Percentiles rank a stretch among this genome's conserved stretches.
Conservation (phyloP, 2,113 vertebrate species). For the Sinosuthora webbiana region DNA sequence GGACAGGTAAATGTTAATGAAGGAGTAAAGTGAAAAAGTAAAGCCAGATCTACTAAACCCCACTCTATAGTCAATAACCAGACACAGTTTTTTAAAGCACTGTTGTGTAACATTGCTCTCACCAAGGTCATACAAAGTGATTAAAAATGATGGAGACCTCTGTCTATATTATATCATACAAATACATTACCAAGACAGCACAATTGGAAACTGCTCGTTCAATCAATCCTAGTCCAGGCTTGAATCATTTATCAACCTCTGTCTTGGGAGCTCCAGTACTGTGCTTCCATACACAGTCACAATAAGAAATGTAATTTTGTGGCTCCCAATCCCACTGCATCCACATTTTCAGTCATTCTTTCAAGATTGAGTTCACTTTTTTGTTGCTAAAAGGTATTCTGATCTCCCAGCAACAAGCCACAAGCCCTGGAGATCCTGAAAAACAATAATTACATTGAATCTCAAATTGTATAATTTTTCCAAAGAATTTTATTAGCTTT, state of each 20-base stretch:
- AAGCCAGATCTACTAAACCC: not conserved
- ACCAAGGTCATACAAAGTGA: not conserved
- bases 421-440: not conserved
- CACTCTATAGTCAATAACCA: not conserved
- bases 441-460: not conserved
- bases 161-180: not conserved
- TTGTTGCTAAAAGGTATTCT: not conserved
- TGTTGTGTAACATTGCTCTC: not conserved
- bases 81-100: not conserved
- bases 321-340: not conserved
- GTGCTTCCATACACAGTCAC: not conserved
- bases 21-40: not conserved
- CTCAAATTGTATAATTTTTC: not conserved
- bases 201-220: not conserved
- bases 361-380: not conserved
- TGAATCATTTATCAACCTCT: not conserved
- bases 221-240: not conserved
- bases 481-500: not conserved
- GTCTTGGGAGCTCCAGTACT: not conserved
- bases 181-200: slow-evolving; percentile 10
- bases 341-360: not conserved
- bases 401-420: not conserved
- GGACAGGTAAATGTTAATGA: not conserved
- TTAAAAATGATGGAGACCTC: not conserved
- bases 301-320: not conserved